Evolutionary conservation across 2,797 vertebrate genomes (phyloP).

Genomic region (Smutsia temminckii): DNA sequence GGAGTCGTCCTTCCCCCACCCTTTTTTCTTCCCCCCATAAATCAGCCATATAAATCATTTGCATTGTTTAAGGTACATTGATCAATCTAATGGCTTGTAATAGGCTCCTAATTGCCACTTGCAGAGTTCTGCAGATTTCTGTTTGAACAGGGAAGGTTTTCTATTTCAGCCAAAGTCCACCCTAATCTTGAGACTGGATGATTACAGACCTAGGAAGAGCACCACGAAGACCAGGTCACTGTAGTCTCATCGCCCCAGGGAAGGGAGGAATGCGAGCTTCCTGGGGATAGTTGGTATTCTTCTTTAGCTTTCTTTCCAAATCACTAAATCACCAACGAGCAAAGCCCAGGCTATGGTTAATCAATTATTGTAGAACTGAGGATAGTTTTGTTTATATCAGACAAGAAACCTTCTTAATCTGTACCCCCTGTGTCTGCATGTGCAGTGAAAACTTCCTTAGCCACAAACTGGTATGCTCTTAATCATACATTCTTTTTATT

Average conservation of each 20-base stretch:
- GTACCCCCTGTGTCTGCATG: slow-evolving; percentile 56
- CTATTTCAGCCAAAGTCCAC: slow-evolving; percentile 81
- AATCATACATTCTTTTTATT: slow-evolving; percentile 44
- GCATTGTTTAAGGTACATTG: slow-evolving; percentile 99
- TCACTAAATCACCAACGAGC: slow-evolving; percentile 63
- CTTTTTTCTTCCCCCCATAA: slow-evolving; percentile 78
- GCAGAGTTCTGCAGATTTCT: slow-evolving; percentile 91
- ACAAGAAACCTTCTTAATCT: slow-evolving; percentile 60
- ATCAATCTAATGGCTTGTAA: slow-evolving; percentile 99
- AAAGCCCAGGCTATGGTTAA: slow-evolving; percentile 65
- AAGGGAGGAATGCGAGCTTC: not conserved
- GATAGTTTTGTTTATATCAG: slow-evolving; percentile 71
- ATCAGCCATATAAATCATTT: slow-evolving; percentile 96
- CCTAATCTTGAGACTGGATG: slow-evolving; percentile 77
- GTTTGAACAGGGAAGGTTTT: slow-evolving; percentile 88
- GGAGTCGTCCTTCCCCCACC: slow-evolving; percentile 62
- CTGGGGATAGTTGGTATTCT: not conserved
- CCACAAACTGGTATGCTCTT: slow-evolving; percentile 33
- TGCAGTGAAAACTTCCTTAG: slow-evolving; percentile 52
- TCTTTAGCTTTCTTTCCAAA: slow-evolving; percentile 34
- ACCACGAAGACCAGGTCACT: slow-evolving; percentile 14
- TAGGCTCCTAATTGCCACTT: slow-evolving; percentile 96
- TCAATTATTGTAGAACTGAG: slow-evolving; percentile 66
- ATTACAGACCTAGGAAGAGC: slow-evolving; percentile 68
- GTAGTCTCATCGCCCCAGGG: not conserved